Percentiles rank a stretch among this genome's conserved stretches.
These are phyloP conservation scores for Suillia variegata DNA, from an alignment of 2,888 invertebrate genomes.

Conservation along the genomic window DNA sequence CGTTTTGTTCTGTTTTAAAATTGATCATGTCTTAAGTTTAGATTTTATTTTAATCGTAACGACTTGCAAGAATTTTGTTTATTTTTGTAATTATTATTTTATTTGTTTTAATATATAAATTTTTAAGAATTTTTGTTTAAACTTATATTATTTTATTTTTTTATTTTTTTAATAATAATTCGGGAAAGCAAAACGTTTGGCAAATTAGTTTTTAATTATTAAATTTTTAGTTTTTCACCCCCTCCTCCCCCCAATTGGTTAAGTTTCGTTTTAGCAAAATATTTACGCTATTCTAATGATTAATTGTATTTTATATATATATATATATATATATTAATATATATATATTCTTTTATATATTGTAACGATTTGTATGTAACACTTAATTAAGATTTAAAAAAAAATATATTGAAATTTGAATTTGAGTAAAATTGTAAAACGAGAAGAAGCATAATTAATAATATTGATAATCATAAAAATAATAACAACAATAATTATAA, in stretches of 20 bases:
- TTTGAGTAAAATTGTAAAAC: background rate
- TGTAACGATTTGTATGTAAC: no score
- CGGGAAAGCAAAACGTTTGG: slow-evolving; percentile 58
- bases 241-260: no score
- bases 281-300: slow-evolving; percentile 28
- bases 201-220: slow-evolving; percentile 52
- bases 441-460: background rate
- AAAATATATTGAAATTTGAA: background rate
- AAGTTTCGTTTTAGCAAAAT: slow-evolving; percentile 54
- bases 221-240: no score
- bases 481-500: background rate
- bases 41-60: background rate
- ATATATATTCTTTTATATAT: no score
- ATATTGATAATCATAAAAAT: no score
- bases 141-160: slow-evolving; percentile 25
- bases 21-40: background rate
- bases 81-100: background rate
- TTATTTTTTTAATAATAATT: no score
- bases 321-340: background rate
- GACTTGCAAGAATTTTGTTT: background rate
- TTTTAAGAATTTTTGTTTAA: background rate
- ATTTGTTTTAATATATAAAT: background rate
- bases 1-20: background rate
- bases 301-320: background rate
- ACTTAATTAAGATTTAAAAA: background rate